A percentile compares a stretch with the other conserved stretches of the same genome.
Evolutionary conservation across 2,797 vertebrate genomes (phyloP).

Genomic region (Anguilla pacifica): DNA sequence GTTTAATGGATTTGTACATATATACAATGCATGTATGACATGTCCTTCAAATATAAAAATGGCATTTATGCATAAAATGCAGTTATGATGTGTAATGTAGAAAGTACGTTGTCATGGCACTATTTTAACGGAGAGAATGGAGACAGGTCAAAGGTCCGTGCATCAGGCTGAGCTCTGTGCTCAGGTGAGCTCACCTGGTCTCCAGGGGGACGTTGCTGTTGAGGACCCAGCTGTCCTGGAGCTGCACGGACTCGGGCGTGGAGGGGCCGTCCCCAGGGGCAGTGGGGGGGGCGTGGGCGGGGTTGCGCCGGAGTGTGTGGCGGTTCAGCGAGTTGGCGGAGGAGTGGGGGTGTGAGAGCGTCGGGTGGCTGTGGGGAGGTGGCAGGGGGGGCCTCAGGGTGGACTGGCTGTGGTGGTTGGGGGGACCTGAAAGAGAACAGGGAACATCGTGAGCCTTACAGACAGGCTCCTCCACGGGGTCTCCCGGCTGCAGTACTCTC

Average conservation of each 20-base stretch:
- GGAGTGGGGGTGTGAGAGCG: constrained; percentile 89
- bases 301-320: constrained; percentile 91
- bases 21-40: constrained; percentile 10
- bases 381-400: constrained; percentile 92
- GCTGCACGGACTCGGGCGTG: constrained; percentile 91
- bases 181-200: constrained; percentile 71
- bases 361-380: constrained; percentile 95
- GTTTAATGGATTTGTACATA: constrained; percentile 60
- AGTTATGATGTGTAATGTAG: not conserved
- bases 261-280: constrained; percentile 90
- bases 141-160: not conserved
- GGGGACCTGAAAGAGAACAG: constrained; percentile 75
- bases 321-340: constrained; percentile 98
- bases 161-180: not conserved
- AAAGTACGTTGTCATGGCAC: not conserved
- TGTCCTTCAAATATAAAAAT: constrained; percentile 51
- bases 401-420: constrained; percentile 95
- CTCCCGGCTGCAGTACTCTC: not conserved
- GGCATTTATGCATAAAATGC: constrained; percentile 52
- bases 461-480: not conserved
- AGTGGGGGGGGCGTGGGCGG: constrained; percentile 84
- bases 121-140: not conserved
- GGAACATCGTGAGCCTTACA: not conserved
- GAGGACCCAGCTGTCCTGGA: constrained; percentile 83
- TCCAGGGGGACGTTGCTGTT: constrained; percentile 87